Evolutionary conservation across 2,113 vertebrate species (phyloP).

Genomic region (Cardinalis cardinalis): DNA sequence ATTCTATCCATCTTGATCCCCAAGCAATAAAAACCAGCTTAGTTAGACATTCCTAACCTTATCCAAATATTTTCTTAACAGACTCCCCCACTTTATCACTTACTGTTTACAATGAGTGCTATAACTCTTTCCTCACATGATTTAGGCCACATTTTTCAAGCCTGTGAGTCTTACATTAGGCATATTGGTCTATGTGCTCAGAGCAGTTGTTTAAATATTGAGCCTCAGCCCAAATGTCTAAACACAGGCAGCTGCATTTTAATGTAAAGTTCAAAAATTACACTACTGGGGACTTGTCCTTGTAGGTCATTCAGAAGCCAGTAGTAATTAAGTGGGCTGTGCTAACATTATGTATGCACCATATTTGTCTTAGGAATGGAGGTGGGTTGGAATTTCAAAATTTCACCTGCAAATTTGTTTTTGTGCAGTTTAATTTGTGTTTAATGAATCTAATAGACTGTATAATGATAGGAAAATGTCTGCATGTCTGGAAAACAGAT

Average conservation of each 20-base stretch:
- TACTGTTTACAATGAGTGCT: conserved; percentile 5
- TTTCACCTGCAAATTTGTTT: background rate
- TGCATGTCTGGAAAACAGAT: conserved; percentile 4
- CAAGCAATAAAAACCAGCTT: conserved; percentile 33
- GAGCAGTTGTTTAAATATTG: conserved; percentile 10
- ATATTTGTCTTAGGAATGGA: background rate
- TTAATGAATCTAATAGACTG: conserved; percentile 36
- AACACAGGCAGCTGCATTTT: background rate
- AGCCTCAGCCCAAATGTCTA: background rate
- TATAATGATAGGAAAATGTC: background rate
- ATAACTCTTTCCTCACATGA: background rate
- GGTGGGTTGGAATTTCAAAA: background rate
- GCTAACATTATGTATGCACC: background rate
- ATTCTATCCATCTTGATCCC: conserved; percentile 25
- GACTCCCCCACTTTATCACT: background rate
- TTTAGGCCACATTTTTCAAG: conserved; percentile 5
- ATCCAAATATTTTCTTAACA: conserved; percentile 38
- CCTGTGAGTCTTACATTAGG: background rate
- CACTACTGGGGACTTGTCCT: background rate
- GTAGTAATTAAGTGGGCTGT: background rate
- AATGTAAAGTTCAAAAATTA: background rate
- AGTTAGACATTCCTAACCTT: conserved; percentile 27
- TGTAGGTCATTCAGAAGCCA: background rate
- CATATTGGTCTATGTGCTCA: background rate
- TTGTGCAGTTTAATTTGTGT: background rate